phyloP scores from a whole-genome alignment of 2,888 invertebrate species.

The Yponomeuta plumbellus region DNA sequence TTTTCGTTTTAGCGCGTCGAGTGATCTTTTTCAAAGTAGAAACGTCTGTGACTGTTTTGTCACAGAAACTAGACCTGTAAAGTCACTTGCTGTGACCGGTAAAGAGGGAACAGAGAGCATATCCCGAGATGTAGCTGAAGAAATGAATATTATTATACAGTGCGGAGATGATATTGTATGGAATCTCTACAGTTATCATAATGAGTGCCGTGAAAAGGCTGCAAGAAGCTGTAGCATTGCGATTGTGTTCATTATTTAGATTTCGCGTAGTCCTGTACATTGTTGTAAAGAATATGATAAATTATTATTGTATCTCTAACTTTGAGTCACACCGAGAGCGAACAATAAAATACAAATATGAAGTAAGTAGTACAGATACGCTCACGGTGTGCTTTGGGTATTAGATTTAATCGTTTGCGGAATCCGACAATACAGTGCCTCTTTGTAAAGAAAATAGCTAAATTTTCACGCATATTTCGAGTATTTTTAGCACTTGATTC shows the following conservation, averaged over 20 bases:
- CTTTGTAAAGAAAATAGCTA: conserved; percentile 9
- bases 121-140: neutral
- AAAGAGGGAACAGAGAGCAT: neutral
- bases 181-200: conserved; percentile 11
- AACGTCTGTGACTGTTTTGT: too few relatives aligned
- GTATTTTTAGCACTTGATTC: neutral
- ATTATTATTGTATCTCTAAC: conserved; percentile 17
- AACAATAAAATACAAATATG: neutral
- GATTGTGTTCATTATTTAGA: conserved; percentile 66
- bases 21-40: too few relatives aligned
- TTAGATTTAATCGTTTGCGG: neutral
- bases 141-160: neutral
- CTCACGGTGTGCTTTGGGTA: neutral
- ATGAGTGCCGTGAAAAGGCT: conserved; percentile 24
- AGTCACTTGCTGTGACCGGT: neutral
- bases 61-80: too few relatives aligned
- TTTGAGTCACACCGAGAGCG: conserved; percentile 13
- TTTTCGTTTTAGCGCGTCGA: neutral
- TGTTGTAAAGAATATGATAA: conserved; percentile 34
- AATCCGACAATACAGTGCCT: conserved; percentile 13
- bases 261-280: conserved; percentile 51
- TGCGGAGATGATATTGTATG: neutral
- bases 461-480: neutral
- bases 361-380: neutral
- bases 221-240: conserved; percentile 38